A percentile compares a stretch with the other conserved stretches of the same genome.
Conservation (phyloP, 2,797 vertebrate species). For the Nyctibius grandis region DNA sequence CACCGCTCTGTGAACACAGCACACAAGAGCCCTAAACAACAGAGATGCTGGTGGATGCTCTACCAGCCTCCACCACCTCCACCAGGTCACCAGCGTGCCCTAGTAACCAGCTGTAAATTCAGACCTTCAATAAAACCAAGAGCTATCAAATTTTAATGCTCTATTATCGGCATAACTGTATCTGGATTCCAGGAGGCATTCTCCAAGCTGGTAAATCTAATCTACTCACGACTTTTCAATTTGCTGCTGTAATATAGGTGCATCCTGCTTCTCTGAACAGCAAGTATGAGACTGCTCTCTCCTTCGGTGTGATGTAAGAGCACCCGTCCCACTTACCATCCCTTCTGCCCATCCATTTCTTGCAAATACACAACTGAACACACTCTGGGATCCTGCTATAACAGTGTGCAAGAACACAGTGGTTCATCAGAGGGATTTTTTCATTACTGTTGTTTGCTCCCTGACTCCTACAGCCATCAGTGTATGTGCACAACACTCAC, state of each 20-base stretch:
- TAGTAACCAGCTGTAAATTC: neutral
- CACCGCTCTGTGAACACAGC: neutral
- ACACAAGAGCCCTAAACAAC: too few species aligned
- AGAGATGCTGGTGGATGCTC: neutral
- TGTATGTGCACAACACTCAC: accelerated
- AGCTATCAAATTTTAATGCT: neutral
- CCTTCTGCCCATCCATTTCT: neutral
- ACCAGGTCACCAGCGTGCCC: accelerated
- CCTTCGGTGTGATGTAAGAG: neutral
- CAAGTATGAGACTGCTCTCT: neutral
- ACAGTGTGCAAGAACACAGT: neutral
- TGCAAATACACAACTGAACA: neutral
- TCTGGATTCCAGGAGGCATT: slow-evolving; percentile 10
- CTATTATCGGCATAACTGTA: neutral
- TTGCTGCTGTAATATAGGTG: neutral
- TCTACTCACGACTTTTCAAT: neutral
- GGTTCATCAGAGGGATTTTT: neutral
- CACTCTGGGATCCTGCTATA: neutral
- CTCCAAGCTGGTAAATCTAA: slow-evolving; percentile 4
- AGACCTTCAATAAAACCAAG: neutral
- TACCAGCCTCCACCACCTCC: neutral
- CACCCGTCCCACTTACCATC: neutral
- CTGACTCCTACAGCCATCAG: neutral
- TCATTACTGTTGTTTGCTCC: neutral
- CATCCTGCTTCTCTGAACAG: neutral